Conservation (phyloP, 2,888 invertebrate genomes). For the Drosophila anomelani region DNA sequence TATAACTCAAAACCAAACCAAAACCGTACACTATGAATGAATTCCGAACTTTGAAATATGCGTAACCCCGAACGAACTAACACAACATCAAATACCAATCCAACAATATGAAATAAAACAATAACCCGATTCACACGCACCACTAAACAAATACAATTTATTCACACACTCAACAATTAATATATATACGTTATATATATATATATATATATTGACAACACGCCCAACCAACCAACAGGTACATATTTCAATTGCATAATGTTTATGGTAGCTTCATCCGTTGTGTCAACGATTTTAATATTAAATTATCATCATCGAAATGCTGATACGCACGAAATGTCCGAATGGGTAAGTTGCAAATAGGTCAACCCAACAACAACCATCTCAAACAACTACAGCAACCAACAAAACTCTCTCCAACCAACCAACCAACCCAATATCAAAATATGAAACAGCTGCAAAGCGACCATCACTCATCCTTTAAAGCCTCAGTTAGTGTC, state of each 20-base stretch:
- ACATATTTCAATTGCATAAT: slow-evolving; percentile 99
- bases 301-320: slow-evolving; percentile 99
- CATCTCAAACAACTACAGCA: slow-evolving; percentile 42
- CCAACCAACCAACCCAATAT: slow-evolving; percentile 47
- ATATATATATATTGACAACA: slow-evolving; percentile 76
- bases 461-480: slow-evolving; percentile 67
- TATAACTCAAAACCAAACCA: slow-evolving; percentile 39
- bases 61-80: slow-evolving; percentile 68
- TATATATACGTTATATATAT: slow-evolving; percentile 19
- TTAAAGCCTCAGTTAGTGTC: slow-evolving; percentile 45
- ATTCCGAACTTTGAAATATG: slow-evolving; percentile 66
- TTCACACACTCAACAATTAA: slow-evolving; percentile 46
- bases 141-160: slow-evolving; percentile 49
- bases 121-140: slow-evolving; percentile 55
- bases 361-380: slow-evolving; percentile 62
- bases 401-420: slow-evolving; percentile 42
- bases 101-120: slow-evolving; percentile 41
- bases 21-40: slow-evolving; percentile 65
- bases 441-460: slow-evolving; percentile 61
- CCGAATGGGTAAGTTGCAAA: slow-evolving; percentile 93
- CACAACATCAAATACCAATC: slow-evolving; percentile 45
- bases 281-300: slow-evolving; percentile 98
- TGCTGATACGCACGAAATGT: slow-evolving; percentile 98
- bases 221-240: slow-evolving; percentile 87
- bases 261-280: slow-evolving; percentile 99